Percentiles rank a stretch among this genome's conserved stretches.
Evolutionary conservation across 2,797 vertebrate genomes (phyloP).

Genomic region (Meda fulgida): DNA sequence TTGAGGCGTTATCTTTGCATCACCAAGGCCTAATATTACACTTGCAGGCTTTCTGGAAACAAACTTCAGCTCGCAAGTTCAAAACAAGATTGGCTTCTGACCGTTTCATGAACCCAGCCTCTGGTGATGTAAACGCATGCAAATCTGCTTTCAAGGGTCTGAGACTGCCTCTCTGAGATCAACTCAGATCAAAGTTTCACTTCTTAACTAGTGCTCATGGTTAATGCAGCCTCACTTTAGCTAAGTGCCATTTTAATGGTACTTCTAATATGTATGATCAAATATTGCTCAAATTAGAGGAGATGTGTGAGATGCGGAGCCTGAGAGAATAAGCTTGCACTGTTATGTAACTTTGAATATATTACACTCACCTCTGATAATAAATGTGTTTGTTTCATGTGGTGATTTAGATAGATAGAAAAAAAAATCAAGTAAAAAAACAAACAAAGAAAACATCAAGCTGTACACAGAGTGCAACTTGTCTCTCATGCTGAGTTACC

Average conservation of each 20-base stretch:
- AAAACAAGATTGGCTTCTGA: constrained; percentile 27
- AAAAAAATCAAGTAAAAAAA: neutral
- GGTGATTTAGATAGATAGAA: neutral
- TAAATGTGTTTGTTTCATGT: constrained; percentile 1
- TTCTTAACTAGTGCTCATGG: constrained; percentile 44
- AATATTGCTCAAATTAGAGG: constrained; percentile 34
- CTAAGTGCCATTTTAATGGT: constrained; percentile 43
- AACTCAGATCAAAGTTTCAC: constrained; percentile 59
- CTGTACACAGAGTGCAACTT: neutral
- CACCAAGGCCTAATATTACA: neutral
- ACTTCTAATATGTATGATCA: constrained; percentile 39
- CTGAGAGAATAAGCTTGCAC: neutral
- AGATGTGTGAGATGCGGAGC: constrained; percentile 11
- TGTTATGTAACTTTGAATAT: constrained; percentile 28
- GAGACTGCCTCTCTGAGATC: constrained; percentile 35
- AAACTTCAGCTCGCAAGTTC: constrained; percentile 18
- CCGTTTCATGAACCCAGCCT: constrained; percentile 47
- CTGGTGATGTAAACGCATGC: constrained; percentile 53
- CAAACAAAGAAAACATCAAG: neutral
- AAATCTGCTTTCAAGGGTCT: constrained; percentile 43
- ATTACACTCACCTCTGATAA: constrained; percentile 16
- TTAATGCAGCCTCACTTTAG: constrained; percentile 55
- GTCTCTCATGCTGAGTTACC: constrained; percentile 43
- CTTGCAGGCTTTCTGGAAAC: neutral
- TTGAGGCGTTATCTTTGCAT: neutral